Conservation (phyloP, 2,888 invertebrate species). For the Tiphia femorata region DNA sequence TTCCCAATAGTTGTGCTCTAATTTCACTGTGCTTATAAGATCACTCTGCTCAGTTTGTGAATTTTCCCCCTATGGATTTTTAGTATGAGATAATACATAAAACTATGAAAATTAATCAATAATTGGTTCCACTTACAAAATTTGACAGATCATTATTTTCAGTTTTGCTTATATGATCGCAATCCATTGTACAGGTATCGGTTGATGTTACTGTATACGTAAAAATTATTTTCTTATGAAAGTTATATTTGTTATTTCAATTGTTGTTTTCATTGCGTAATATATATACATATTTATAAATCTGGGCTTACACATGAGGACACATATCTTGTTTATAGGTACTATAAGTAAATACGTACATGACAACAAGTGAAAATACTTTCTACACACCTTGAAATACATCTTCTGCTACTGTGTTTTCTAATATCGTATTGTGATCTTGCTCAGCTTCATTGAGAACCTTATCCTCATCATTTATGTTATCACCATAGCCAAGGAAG, state of each 20-base stretch:
- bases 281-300: background rate
- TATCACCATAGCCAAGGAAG: slow-evolving; percentile 27
- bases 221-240: background rate
- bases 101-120: slow-evolving; percentile 1
- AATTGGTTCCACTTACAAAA: background rate
- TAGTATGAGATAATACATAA: slow-evolving; percentile 15
- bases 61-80: slow-evolving; percentile 35
- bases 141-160: background rate
- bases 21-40: slow-evolving; percentile 34
- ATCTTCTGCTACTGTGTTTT: no score
- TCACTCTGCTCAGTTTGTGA: slow-evolving; percentile 36
- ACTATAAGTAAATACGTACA: background rate
- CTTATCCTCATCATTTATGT: slow-evolving; percentile 19
- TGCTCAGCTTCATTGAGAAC: slow-evolving; percentile 9
- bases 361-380: background rate
- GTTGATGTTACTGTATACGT: slow-evolving; percentile 8
- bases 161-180: slow-evolving; percentile 12
- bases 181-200: slow-evolving; percentile 18
- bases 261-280: no score
- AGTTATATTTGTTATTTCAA: background rate
- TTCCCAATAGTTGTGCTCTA: slow-evolving; percentile 57
- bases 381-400: slow-evolving; percentile 16
- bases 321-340: no score
- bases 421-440: no score
- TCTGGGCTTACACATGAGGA: background rate